Percentiles rank a stretch among this genome's conserved stretches.
phyloP scores from a whole-genome alignment of 64 coral and sea anemone genomes.

The Actinia equina region DNA sequence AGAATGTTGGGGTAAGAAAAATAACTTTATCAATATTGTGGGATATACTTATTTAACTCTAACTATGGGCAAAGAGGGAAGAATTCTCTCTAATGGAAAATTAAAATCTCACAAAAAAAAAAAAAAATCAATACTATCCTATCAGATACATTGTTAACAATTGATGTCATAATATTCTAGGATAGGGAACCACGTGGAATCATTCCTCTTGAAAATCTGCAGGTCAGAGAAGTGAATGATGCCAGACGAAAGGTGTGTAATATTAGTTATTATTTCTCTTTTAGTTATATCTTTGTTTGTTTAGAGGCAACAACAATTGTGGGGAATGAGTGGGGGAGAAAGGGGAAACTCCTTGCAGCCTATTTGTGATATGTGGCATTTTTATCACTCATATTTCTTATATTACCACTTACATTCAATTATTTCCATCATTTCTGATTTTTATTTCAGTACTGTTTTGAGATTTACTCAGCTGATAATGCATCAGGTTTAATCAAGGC shows the following conservation, averaged over 20 bases:
- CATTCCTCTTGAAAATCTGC: slow-evolving; percentile 95
- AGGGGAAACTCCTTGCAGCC: too few species aligned
- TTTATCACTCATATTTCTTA: too few species aligned
- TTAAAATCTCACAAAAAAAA: too few species aligned
- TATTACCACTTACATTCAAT: too few species aligned
- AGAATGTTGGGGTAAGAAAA: slow-evolving; percentile 90
- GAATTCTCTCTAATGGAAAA: background rate
- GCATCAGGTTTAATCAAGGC: slow-evolving; percentile 91
- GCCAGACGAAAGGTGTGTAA: slow-evolving; percentile 76
- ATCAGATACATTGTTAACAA: background rate
- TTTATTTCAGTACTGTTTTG: slow-evolving; percentile 81
- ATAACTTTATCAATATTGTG: background rate
- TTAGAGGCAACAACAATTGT: background rate
- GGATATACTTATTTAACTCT: background rate
- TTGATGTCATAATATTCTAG: slow-evolving; percentile 18
- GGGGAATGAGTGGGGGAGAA: too few species aligned
- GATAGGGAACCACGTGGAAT: slow-evolving; percentile 94
- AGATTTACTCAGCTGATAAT: slow-evolving; percentile 82
- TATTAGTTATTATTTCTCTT: slow-evolving; percentile 56
- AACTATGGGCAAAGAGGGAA: background rate
- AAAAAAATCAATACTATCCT: too few species aligned
- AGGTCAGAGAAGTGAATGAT: slow-evolving; percentile 89
- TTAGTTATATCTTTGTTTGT: background rate
- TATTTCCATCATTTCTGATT: background rate
- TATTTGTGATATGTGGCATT: too few species aligned